phyloP scores from a whole-genome alignment of 2,888 invertebrate species.

The Nomada hirtipes region DNA sequence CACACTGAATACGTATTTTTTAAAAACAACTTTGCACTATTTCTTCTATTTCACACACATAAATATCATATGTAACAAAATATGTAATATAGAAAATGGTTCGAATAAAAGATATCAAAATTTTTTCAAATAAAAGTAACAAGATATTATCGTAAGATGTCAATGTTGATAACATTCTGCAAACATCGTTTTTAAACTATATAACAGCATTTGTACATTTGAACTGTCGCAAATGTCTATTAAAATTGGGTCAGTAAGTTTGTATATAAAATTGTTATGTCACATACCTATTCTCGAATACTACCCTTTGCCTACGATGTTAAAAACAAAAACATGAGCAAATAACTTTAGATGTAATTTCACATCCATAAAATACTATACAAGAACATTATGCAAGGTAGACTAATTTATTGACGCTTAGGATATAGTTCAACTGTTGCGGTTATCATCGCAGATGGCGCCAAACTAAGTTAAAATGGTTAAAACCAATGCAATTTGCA shows the following conservation, averaged over 20 bases:
- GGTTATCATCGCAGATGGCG: conserved; percentile 2
- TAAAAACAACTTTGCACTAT: too few relatives aligned
- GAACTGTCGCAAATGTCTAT: neutral
- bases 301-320: conserved; percentile 20
- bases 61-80: too few relatives aligned
- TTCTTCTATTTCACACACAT: too few relatives aligned
- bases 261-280: neutral
- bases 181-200: neutral
- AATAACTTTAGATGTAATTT: conserved; percentile 24
- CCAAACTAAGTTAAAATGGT: neutral
- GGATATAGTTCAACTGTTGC: conserved; percentile 12
- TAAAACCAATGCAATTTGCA: too few relatives aligned
- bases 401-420: conserved; percentile 45
- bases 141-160: neutral
- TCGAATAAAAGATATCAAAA: too few relatives aligned
- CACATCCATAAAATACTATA: conserved; percentile 30
- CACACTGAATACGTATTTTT: too few relatives aligned
- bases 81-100: too few relatives aligned
- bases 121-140: neutral
- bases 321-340: conserved; percentile 25
- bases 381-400: conserved; percentile 31
- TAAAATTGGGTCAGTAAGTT: neutral
- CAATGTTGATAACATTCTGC: neutral
- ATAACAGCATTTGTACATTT: conserved; percentile 1
- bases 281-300: conserved; percentile 46